These are phyloP conservation scores for Palythoa grandiflora DNA, from an alignment of 92 coral and sea anemone genomes.

Conservation along the genomic window DNA sequence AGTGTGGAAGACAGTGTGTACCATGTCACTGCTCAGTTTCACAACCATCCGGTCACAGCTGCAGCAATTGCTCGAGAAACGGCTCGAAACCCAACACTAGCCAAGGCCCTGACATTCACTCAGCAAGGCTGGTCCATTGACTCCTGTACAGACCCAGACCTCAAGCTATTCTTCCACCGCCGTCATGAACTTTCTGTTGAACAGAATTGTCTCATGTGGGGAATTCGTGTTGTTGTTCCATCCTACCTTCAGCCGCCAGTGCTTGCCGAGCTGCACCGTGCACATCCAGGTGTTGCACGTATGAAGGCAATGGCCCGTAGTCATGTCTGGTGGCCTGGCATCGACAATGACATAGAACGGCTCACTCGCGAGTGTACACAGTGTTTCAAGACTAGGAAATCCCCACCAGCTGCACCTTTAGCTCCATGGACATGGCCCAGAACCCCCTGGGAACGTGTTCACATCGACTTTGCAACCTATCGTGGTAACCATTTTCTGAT, in stretches of 20 bases:
- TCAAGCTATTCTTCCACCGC: background rate
- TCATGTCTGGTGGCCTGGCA: background rate
- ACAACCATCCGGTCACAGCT: constrained; percentile 45
- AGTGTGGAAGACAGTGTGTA: constrained; percentile 51
- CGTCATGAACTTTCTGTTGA: background rate
- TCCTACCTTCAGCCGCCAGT: constrained; percentile 30
- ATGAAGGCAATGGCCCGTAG: background rate
- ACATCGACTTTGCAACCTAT: too few species aligned
- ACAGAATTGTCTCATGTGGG: constrained; percentile 57
- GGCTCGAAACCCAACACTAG: constrained; percentile 45
- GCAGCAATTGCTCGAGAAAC: constrained; percentile 50
- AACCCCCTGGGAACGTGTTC: background rate
- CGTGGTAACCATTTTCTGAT: too few species aligned
- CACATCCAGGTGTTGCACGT: background rate
- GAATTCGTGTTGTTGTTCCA: constrained; percentile 51
- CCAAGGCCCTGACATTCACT: constrained; percentile 30
- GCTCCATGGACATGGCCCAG: background rate
- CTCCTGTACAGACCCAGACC: constrained; percentile 26
- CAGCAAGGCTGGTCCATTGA: constrained; percentile 11
- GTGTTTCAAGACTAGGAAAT: constrained; percentile 7
- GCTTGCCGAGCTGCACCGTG: background rate
- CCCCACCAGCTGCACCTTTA: background rate
- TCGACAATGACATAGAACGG: background rate
- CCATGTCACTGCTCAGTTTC: constrained; percentile 28
- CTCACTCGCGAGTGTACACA: background rate